Base-by-base conservation (phyloP, 2,113 vertebrate species). In the Neodontobutis hainanensis region DNA sequence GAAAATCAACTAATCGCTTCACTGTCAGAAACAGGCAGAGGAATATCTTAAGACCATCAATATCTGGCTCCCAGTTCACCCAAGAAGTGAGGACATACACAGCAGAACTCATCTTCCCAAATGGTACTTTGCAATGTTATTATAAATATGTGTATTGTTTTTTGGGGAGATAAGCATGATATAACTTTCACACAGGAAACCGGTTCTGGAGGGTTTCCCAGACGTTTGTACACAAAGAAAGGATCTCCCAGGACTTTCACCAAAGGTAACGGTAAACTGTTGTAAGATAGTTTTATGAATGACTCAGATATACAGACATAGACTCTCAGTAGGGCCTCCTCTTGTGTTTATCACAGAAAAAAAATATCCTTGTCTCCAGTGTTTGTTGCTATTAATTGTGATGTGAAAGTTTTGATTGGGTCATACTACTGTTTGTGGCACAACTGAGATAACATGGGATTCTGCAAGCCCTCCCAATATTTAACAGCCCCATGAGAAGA, bases 21-120 rank as follows among this genome's bases (percentile, higher is more conserved):
- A 63, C 78, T 36, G 5, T 57, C 87, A 98, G 96, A 94, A 89
- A 55, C 90, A 89, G 5, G 73, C 91, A 40, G 94, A 93, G 19
- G 91, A 92, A 62, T 92, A 91, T 84, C 84, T 94, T 50, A 92
- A 81, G 82, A 50, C 77, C 65, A 27, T 88, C 57, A 92, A 84
- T 66, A 91, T 84, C n/a, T 88, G 89, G 36, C 81, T 90, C 16
- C 81, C 93, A 83, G 91, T 88, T 35, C 75, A 92, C 83, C 90
- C 92, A 42, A 48, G 57, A 70, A 56, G 89, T 70, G 77, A 66
- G 52, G 76, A 88, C 45, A 45, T 78, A 53, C 83, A 69, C 27
- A 76, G 77, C 56, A 77, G 15, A 16, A 11, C 38, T 3, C 81
- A 82, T 45, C 68, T 75, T 80, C 75, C 78, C n/a, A 87, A 72